phyloP scores from a whole-genome alignment of 2,113 vertebrate species.

The Tauraco erythrolophus region DNA sequence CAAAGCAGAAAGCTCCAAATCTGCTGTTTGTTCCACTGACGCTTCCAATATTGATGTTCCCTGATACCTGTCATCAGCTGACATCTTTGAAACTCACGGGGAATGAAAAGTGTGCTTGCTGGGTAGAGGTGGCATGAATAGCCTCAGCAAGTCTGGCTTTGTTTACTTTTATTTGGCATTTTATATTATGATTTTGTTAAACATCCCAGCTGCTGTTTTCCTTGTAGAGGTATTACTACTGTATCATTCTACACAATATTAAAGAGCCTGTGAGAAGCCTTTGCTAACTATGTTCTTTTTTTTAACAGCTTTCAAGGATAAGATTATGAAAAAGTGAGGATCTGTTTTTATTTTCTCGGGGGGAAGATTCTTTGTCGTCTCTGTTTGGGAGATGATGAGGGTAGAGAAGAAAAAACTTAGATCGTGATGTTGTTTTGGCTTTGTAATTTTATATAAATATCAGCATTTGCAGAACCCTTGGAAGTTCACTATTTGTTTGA shows the following conservation, averaged over 20 bases:
- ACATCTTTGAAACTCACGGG: neutral
- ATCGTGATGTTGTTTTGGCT: neutral
- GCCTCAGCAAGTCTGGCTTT: constrained; percentile 5
- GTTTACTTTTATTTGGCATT: neutral
- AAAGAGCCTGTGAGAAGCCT: neutral
- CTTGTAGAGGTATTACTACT: neutral
- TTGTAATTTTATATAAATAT: neutral
- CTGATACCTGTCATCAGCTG: neutral
- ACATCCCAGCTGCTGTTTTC: neutral
- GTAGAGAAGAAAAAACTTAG: neutral
- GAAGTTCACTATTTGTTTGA: neutral
- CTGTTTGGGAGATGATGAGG: neutral
- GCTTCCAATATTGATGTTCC: neutral
- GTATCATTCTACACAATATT: neutral
- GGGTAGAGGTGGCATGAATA: neutral
- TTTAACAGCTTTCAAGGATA: neutral
- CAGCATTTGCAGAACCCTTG: neutral
- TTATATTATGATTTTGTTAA: neutral
- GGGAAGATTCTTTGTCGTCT: neutral
- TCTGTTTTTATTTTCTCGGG: neutral
- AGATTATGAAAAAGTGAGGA: neutral
- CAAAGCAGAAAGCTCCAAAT: neutral
- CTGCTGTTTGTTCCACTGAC: neutral
- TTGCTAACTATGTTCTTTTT: neutral
- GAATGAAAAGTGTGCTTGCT: neutral